A percentile compares a stretch with the other conserved stretches of the same genome.
These are phyloP conservation scores for Aleadryas rufinucha DNA, from an alignment of 2,113 vertebrate species.

Conservation along the genomic window DNA sequence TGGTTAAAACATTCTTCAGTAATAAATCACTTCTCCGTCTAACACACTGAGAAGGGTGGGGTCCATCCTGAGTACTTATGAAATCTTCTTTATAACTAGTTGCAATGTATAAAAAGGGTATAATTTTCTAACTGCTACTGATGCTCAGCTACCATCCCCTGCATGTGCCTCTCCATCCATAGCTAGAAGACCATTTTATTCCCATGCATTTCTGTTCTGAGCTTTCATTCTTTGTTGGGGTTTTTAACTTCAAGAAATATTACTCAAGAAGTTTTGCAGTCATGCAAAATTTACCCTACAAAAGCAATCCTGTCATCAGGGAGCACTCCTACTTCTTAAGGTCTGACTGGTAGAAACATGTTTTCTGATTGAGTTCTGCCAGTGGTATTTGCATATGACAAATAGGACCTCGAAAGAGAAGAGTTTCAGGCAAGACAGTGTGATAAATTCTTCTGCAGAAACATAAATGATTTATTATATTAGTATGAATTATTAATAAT, in stretches of 20 bases:
- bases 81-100: neutral
- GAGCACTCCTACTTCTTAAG: neutral
- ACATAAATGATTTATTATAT: constrained; percentile 62
- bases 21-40: neutral
- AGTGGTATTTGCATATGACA: constrained; percentile 48
- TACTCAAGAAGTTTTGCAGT: neutral
- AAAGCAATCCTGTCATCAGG: neutral
- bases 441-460: constrained; percentile 55
- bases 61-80: neutral
- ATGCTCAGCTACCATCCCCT: neutral
- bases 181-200: neutral
- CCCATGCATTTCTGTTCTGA: neutral
- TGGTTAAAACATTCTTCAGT: neutral
- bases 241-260: neutral
- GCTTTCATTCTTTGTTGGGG: neutral
- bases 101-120: neutral
- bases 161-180: neutral
- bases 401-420: constrained; percentile 41
- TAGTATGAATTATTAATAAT: constrained; percentile 64
- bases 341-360: constrained; percentile 53
- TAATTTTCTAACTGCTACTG: neutral
- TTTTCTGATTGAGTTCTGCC: constrained; percentile 55
- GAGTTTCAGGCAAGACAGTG: constrained; percentile 23
- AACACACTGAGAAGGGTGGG: neutral
- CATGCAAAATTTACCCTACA: neutral